Evolutionary conservation across 2,888 invertebrate species (phyloP).

Genomic region (Zhuqinia jingwanae): DNA sequence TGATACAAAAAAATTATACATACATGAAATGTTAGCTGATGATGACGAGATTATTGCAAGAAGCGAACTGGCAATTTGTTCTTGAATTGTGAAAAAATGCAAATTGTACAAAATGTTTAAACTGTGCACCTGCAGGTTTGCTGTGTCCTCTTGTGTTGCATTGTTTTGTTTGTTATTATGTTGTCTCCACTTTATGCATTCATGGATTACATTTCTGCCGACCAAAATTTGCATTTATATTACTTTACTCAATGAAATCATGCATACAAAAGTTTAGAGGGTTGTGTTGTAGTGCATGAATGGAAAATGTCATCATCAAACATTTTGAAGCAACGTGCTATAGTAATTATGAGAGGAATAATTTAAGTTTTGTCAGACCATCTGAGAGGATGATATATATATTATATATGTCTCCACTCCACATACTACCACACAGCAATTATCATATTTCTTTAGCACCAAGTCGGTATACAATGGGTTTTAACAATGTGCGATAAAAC

Average conservation of each 20-base stretch:
- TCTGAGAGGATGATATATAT: too few species aligned
- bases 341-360: neutral
- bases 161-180: neutral
- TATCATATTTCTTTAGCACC: too few species aligned
- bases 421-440: too few species aligned
- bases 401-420: too few species aligned
- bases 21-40: neutral
- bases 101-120: neutral
- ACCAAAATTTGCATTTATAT: conserved; percentile 40
- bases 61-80: neutral
- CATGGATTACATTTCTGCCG: neutral
- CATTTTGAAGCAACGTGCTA: neutral
- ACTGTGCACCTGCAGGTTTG: neutral
- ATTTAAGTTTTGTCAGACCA: neutral
- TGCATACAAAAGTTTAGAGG: neutral
- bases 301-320: neutral
- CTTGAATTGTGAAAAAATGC: neutral
- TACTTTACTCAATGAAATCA: neutral
- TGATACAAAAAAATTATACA: too few species aligned
- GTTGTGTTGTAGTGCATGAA: neutral
- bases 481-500: too few species aligned
- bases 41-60: neutral
- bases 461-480: neutral
- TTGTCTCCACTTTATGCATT: neutral
- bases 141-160: neutral